Evolutionary conservation across 2,113 vertebrate species (phyloP).

Genomic region (Saccopteryx leptura): DNA sequence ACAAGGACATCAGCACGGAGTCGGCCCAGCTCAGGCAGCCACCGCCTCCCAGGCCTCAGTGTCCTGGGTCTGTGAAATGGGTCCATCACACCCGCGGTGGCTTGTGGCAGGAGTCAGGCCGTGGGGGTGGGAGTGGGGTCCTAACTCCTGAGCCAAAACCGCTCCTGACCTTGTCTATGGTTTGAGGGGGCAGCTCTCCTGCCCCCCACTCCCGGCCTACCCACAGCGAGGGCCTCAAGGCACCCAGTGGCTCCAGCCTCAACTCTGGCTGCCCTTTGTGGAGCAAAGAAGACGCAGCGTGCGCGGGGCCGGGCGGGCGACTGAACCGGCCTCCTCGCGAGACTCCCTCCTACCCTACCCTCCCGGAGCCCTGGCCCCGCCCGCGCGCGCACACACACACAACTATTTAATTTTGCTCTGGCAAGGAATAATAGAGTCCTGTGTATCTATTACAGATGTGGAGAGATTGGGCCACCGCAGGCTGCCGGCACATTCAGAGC

Average conservation of each 20-base stretch:
- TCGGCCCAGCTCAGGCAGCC: accelerated
- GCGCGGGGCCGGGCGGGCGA: background rate
- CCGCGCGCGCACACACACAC: conserved; percentile 74
- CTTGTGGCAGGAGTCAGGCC: accelerated
- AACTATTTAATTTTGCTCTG: conserved; percentile 91
- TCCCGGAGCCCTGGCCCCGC: background rate
- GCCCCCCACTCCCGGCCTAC: background rate
- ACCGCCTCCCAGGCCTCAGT: background rate
- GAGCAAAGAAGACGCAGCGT: accelerated
- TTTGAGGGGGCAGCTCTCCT: background rate
- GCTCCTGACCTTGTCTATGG: accelerated
- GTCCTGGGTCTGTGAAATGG: background rate
- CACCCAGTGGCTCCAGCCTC: accelerated
- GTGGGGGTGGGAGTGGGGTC: accelerated
- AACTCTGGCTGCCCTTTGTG: accelerated
- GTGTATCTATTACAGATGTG: conserved; percentile 93
- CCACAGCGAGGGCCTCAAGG: accelerated
- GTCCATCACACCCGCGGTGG: accelerated
- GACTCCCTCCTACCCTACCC: background rate
- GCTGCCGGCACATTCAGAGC: conserved; percentile 90
- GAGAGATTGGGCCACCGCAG: conserved; percentile 91
- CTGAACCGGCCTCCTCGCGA: background rate
- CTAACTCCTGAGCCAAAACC: accelerated
- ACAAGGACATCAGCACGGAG: accelerated
- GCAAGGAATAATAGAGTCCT: conserved; percentile 93